Evolutionary conservation across 2,113 vertebrate species (phyloP).

Genomic region (Atlantisia rogersi): DNA sequence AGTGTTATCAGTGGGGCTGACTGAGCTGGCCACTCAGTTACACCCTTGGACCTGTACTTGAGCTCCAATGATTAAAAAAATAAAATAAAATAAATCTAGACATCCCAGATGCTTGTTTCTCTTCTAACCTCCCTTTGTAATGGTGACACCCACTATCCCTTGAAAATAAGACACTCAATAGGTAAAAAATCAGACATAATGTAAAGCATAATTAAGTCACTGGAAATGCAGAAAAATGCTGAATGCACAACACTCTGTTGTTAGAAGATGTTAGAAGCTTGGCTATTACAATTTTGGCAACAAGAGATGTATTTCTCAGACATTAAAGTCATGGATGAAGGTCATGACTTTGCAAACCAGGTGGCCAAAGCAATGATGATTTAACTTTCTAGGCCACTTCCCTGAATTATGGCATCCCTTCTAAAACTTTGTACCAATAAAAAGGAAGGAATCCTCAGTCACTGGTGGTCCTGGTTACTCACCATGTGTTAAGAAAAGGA

Average conservation of each 20-base stretch:
- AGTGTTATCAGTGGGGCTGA: not conserved
- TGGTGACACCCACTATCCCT: not conserved
- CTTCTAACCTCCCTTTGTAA: not conserved
- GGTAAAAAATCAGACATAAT: not conserved
- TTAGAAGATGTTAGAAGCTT: fast-evolving
- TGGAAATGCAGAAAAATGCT: not conserved
- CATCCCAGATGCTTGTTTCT: not conserved
- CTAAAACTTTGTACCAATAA: not conserved
- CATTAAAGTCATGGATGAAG: not conserved
- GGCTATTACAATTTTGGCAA: not conserved
- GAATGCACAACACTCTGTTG: not conserved
- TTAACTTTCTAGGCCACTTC: not conserved
- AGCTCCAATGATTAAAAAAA: not conserved
- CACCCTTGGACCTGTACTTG: not conserved
- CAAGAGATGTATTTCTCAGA: not conserved
- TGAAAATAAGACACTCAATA: not conserved
- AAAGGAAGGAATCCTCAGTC: not conserved
- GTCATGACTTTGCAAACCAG: not conserved
- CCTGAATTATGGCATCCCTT: not conserved
- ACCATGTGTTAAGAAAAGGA: fast-evolving
- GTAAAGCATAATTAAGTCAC: not conserved
- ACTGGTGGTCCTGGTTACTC: not conserved
- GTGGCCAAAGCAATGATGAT: not conserved
- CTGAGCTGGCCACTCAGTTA: not conserved
- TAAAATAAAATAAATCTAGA: not conserved